Base-by-base conservation (phyloP, 1,140 invertebrate species). In the Chrysopa pallens region DNA sequence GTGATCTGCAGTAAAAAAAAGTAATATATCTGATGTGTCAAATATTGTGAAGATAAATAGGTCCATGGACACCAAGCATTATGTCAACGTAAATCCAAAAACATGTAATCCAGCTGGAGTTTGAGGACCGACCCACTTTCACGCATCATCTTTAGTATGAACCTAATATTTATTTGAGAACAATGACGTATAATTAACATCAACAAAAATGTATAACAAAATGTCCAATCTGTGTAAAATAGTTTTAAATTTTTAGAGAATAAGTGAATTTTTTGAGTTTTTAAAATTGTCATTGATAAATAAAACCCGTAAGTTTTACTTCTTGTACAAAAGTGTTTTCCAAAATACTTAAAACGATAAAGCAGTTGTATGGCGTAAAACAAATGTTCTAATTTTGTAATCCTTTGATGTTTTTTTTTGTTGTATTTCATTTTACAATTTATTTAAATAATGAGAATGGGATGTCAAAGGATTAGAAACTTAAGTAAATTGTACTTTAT, bases 171-270 rank as follows among this genome's bases (percentile, higher is more conserved):
- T 50, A 50, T 50, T 50, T 29, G 29, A 41, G 17, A 50, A 48
- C 43, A 48, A 48, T 43, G 45, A 46, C 49, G 46, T 48, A 46
- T 23, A 23, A 23, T 23, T 23, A 23, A 23, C 44, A 50, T 52
- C 55, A 58, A 57, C n/a, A n/a, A 52, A 49, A 54, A 59, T 60
- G 56, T 60, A 58, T 57, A 23, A 23, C 17, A 23, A 23, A 55
- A 59, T 58, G 56, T 58, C 56, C 59, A 56, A 50, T 53, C 58
- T 58, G 52, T 59, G 57, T 59, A 61, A 61, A 55, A 57, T 59
- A 59, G 56, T 45, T 58, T 56, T 58, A 61, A 59, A 59, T 57
- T 54, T 52, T 58, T 23, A 23, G 17, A 59, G 59, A 55, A 57
- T 61, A 59, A 59, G 59, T 61, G 38, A 29, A 23, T 40, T 38